Base-by-base conservation (phyloP, 2,113 vertebrate species). In the Falco punctatus region DNA sequence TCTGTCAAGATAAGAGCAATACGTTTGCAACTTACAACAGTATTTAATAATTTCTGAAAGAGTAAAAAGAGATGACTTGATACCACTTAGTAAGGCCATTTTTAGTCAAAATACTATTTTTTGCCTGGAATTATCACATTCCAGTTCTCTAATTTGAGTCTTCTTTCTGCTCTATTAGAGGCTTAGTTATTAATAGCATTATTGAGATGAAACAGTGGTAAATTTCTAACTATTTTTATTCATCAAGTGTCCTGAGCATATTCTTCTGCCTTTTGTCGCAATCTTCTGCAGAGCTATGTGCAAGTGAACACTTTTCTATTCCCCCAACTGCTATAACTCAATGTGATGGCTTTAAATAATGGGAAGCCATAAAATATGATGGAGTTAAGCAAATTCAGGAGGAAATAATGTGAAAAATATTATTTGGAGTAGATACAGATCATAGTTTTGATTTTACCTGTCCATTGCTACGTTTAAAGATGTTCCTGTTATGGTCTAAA, bases 321-420 rank as follows among this genome's bases (percentile, higher is more conserved):
- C 81, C 84, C 83, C 33, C 52, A 70, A 24, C 71, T 88, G 62
- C 92, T 65, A 2, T 96, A 91, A 97, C 28, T 97, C 95, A 96
- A 6, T 54, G 33, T 46, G 66, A 90, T 85, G 71, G 6, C 81
- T 91, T 97, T 93, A 92, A 91, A 89, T 92, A 87, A 94, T 1
- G 40, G 58, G 67, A 94, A 89, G 40, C n/a, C 71, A 77, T 96
- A 80, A 97, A 93, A 88, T 81, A 93, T 14, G 55, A 84, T 74
- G 65, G 75, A 95, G 83, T 96, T 94, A 96, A 96, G 91, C 70
- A 98, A 96, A 97, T 94, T 95, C 82, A 88, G 73, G 48, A 83
- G 86, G 87, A 97, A 98, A 97, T 94, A 93, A 91, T 82, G 49
- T 81, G 74, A 46, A 90, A 90, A 94, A 46, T 73, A 77, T 44